Base-by-base conservation (phyloP, 2,888 invertebrate genomes). In the Hyalella azteca region DNA sequence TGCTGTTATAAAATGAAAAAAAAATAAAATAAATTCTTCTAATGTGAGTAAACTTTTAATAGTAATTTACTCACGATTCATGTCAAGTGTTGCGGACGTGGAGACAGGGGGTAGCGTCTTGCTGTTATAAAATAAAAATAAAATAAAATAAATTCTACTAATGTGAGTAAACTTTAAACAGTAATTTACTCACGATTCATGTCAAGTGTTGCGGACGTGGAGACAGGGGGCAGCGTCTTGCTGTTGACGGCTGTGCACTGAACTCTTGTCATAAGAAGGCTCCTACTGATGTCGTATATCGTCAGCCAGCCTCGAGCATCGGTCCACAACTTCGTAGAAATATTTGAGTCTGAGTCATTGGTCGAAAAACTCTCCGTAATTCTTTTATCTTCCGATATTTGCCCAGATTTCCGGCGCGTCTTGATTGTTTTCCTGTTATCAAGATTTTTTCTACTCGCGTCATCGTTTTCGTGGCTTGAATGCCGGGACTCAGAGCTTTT, bases 181-280 rank as follows among this genome's bases (percentile, higher is more conserved):
- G 22, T n/a, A n/a, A n/a, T 9, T 39, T 19, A 75, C 75, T 75
- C 75, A 75, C 75, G 22, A 41, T 75, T 75, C 75, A 75, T 75
- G 29, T 75, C 75, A 0, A 75, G 36, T 7, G 75, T 75, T 1
- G 75, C 75, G 3, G 75, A 75, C 26, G 75, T 45, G 40, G 40
- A 45, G 7, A 75, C 45, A n/a, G 39, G n/a, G n/a, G 75, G 75
- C 19, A 75, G n/a, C 3, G 75, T 75, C 36, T 45, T 75, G 75
- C 75, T 75, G 75, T 75, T 75, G 15, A 45, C 45, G 4, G 75
- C 75, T 11, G 45, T 9, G 36, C 75, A 75, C 45, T 75, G 41
- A 22, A 75, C 75, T 41, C 75, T 41, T 7, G 75, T 75, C 75
- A 45, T 41, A 7, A 75, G 75, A 22, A 75, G 26, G 2, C 4